These are phyloP conservation scores for Enhydra lutris DNA, from an alignment of 2,113 vertebrate genomes.

Conservation along the genomic window DNA sequence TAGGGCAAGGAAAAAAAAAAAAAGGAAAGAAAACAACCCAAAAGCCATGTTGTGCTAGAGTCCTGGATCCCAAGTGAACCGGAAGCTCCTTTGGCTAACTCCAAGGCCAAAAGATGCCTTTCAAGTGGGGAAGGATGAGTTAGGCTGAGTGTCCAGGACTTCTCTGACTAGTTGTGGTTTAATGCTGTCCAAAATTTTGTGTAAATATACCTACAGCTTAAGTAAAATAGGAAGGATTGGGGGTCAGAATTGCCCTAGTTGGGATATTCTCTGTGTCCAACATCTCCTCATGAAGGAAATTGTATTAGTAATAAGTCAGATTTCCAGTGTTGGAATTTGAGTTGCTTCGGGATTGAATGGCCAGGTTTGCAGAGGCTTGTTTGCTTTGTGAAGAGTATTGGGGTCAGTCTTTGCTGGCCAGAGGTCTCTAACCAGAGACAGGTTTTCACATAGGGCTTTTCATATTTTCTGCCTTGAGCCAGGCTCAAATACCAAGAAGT, in stretches of 20 bases:
- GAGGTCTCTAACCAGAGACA: slow-evolving; percentile 51
- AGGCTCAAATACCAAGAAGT: slow-evolving; percentile 61
- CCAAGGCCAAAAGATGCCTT: slow-evolving; percentile 49
- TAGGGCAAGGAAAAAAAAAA: neutral
- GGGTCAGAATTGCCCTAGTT: slow-evolving; percentile 6
- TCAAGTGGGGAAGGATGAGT: slow-evolving; percentile 68
- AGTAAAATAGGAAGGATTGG: slow-evolving; percentile 65
- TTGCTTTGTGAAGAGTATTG: slow-evolving; percentile 55
- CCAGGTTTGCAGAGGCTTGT: slow-evolving; percentile 44
- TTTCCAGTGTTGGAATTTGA: slow-evolving; percentile 47
- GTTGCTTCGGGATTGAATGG: neutral
- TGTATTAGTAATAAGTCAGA: slow-evolving; percentile 58
- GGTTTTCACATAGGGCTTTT: slow-evolving; percentile 72
- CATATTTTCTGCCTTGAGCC: slow-evolving; percentile 50
- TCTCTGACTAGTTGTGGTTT: slow-evolving; percentile 54
- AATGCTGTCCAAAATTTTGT: slow-evolving; percentile 54
- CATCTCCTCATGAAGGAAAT: slow-evolving; percentile 57
- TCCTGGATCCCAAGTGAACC: slow-evolving; percentile 61
- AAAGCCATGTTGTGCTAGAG: slow-evolving; percentile 54
- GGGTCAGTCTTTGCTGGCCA: slow-evolving; percentile 45
- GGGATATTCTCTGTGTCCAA: slow-evolving; percentile 45
- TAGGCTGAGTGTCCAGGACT: slow-evolving; percentile 1
- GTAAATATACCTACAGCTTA: slow-evolving; percentile 70
- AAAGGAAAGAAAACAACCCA: neutral
- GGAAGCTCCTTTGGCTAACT: slow-evolving; percentile 62